phyloP scores from a whole-genome alignment of 2,797 vertebrate genomes.

The Smutsia gigantea region DNA sequence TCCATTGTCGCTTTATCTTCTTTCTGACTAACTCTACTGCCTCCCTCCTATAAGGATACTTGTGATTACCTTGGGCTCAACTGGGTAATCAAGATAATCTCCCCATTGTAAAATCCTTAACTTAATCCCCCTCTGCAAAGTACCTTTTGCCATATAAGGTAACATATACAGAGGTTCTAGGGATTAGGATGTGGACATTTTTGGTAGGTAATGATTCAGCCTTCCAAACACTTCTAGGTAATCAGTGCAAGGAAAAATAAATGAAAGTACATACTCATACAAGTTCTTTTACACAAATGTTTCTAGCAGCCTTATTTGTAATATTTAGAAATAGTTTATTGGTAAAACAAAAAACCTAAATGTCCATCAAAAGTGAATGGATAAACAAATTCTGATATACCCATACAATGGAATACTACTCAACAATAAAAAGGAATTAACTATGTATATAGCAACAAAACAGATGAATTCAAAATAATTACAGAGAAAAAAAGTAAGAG shows the following conservation, averaged over 20 bases:
- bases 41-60: neutral
- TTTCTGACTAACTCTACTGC: neutral
- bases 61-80: neutral
- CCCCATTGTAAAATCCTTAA: neutral
- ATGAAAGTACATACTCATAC: neutral
- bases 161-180: neutral
- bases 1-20: neutral
- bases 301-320: neutral
- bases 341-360: neutral
- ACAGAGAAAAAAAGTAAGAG: no score
- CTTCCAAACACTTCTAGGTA: neutral
- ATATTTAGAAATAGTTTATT: neutral
- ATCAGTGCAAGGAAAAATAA: neutral
- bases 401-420: no score
- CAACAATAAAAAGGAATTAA: no score
- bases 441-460: no score
- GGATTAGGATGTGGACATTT: neutral
- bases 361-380: neutral
- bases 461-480: no score
- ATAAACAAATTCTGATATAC: neutral
- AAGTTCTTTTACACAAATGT: neutral
- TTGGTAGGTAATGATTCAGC: neutral
- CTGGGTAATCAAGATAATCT: neutral
- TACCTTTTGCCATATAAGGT: neutral
- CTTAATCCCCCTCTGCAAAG: neutral